A percentile compares a stretch with the other conserved stretches of the same genome.
phyloP scores from a whole-genome alignment of 30 jellyfish, hydroid and myxozoan genomes.

The Rhopilema esculentum region DNA sequence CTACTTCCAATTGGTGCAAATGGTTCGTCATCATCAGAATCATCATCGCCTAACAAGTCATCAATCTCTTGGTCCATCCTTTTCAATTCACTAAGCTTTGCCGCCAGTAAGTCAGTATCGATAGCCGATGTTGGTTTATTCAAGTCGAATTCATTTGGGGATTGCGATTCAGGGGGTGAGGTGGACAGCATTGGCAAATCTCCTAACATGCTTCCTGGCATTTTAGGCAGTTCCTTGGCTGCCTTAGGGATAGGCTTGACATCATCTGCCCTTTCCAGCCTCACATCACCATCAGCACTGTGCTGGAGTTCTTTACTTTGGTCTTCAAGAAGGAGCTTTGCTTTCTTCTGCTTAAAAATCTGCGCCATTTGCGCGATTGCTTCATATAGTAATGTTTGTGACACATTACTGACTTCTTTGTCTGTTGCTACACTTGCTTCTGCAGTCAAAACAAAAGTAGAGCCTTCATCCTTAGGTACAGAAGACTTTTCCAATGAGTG shows the following conservation, averaged over 20 bases:
- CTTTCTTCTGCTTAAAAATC: constrained; percentile 23
- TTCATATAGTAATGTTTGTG: constrained; percentile 35
- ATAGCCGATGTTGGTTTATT: constrained; percentile 23
- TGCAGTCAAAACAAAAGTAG: neutral
- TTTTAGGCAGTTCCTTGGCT: neutral
- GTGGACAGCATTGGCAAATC: constrained; percentile 17
- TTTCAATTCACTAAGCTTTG: constrained; percentile 81
- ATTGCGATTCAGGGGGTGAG: constrained; percentile 51
- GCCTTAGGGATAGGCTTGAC: neutral
- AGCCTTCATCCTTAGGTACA: constrained; percentile 22
- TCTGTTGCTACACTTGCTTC: constrained; percentile 1
- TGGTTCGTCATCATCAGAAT: constrained; percentile 82
- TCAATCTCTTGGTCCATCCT: constrained; percentile 93
- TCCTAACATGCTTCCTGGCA: constrained; percentile 2
- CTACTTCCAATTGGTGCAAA: constrained; percentile 44
- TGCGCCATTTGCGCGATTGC: constrained; percentile 72
- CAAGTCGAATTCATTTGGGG: constrained; percentile 37
- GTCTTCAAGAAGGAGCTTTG: constrained; percentile 4
- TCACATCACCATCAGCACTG: neutral
- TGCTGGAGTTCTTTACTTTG: neutral
- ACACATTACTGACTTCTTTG: constrained; percentile 16
- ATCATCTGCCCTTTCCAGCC: neutral
- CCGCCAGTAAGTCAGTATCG: constrained; percentile 85
- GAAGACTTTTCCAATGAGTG: constrained; percentile 20
- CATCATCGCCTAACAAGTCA: constrained; percentile 82